A percentile compares a stretch with the other conserved stretches of the same genome.
These are phyloP conservation scores for Capitella teleta DNA, from an alignment of 1,140 invertebrate species.

Conservation along the genomic window DNA sequence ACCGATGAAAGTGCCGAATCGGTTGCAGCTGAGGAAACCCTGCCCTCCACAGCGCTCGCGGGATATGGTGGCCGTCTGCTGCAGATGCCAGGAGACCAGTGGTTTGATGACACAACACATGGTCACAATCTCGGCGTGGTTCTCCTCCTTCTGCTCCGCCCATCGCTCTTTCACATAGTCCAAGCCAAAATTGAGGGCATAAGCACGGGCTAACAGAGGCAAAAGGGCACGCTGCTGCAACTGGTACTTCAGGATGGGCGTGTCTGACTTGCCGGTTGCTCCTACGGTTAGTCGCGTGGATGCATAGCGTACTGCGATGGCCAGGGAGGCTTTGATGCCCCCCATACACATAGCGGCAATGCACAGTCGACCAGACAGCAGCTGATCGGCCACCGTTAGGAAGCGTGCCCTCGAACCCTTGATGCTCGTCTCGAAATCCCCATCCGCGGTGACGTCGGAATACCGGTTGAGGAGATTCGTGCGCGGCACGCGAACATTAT, in stretches of 20 bases:
- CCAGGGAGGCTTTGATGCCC: constrained; percentile 21
- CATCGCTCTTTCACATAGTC: constrained; percentile 32
- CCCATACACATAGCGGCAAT: constrained; percentile 36
- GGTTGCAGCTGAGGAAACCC: constrained; percentile 32
- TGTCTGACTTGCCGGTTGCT: constrained; percentile 34
- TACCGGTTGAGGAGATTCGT: constrained; percentile 29
- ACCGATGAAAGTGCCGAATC: constrained; percentile 29
- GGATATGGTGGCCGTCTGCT: constrained; percentile 22
- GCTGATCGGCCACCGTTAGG: constrained; percentile 37
- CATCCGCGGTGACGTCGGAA: constrained; percentile 25
- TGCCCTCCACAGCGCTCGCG: constrained; percentile 37
- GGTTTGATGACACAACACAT: constrained; percentile 39
- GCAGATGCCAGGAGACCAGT: constrained; percentile 29
- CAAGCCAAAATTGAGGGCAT: constrained; percentile 34
- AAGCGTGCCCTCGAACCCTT: constrained; percentile 26
- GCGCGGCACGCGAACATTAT: constrained; percentile 32
- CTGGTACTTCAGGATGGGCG: constrained; percentile 32
- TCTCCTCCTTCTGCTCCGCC: constrained; percentile 24
- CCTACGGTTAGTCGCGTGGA: constrained; percentile 35
- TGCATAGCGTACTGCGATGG: constrained; percentile 31
- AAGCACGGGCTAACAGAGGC: constrained; percentile 31
- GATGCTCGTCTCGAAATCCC: constrained; percentile 22
- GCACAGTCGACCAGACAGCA: constrained; percentile 35
- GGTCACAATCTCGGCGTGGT: constrained; percentile 29
- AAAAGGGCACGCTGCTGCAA: constrained; percentile 34